A percentile compares a stretch with the other conserved stretches of the same genome.
phyloP scores from a whole-genome alignment of 2,888 invertebrate species.

The Drosophila engyochracea region DNA sequence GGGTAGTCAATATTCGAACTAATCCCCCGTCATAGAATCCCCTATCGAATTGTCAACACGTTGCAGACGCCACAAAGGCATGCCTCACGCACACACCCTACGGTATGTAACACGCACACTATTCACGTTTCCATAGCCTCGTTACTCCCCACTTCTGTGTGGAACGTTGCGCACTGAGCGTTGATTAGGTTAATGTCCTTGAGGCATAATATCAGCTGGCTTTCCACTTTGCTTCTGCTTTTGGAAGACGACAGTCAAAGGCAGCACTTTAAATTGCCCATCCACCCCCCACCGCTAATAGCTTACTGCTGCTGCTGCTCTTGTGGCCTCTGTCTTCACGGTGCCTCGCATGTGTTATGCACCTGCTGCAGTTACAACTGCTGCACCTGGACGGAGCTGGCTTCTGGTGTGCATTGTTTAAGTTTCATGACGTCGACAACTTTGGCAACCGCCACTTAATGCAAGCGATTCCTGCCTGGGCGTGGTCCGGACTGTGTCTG shows the following conservation, averaged over 20 bases:
- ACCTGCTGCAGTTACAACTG: slow-evolving; percentile 13
- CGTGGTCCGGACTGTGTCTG: slow-evolving; percentile 19
- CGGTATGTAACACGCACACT: slow-evolving; percentile 2
- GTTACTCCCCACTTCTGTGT: neutral
- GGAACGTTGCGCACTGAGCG: slow-evolving; percentile 46
- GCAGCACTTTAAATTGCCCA: slow-evolving; percentile 46
- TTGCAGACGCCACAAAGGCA: slow-evolving; percentile 16
- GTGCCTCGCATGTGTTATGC: slow-evolving; percentile 38
- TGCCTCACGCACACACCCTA: slow-evolving; percentile 15
- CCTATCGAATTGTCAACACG: slow-evolving; percentile 38
- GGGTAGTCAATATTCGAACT: slow-evolving; percentile 46
- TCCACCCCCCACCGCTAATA: neutral
- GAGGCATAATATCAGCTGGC: slow-evolving; percentile 67
- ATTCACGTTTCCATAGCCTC: neutral
- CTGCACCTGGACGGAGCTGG: slow-evolving; percentile 25
- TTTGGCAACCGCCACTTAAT: slow-evolving; percentile 77
- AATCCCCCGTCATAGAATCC: neutral
- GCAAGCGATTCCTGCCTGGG: slow-evolving; percentile 56
- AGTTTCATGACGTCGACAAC: slow-evolving; percentile 76
- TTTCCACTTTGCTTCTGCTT: slow-evolving; percentile 21
- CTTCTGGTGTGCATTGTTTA: slow-evolving; percentile 65
- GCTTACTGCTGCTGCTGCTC: slow-evolving; percentile 4
- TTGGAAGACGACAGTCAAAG: slow-evolving; percentile 41
- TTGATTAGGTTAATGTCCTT: slow-evolving; percentile 79
- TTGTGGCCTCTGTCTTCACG: slow-evolving; percentile 22